phyloP scores from a whole-genome alignment of 2,797 vertebrate genomes.

The Oryzias sinensis region DNA sequence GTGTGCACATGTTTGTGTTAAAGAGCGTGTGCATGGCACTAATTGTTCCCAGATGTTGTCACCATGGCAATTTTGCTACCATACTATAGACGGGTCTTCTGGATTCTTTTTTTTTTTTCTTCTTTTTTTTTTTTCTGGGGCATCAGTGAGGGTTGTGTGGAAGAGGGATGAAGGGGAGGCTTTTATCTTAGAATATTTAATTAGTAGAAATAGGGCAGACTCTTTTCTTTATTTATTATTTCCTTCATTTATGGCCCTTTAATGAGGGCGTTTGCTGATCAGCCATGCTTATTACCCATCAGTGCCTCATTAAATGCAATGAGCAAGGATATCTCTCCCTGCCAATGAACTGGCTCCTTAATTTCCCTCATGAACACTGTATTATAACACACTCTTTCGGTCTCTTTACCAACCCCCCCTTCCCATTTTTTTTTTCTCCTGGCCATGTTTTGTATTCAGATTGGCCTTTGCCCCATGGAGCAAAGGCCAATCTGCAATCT shows the following conservation, averaged over 20 bases:
- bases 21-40: conserved; percentile 43
- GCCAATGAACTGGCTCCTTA: conserved; percentile 79
- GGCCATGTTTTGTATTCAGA: not conserved
- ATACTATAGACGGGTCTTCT: conserved; percentile 33
- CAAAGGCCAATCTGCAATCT: too few species aligned
- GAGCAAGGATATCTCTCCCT: conserved; percentile 75
- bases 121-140: conserved; percentile 33
- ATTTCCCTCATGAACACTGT: conserved; percentile 82
- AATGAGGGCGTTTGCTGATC: conserved; percentile 82
- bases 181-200: conserved; percentile 81
- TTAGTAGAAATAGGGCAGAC: conserved; percentile 74
- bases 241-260: conserved; percentile 77
- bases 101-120: conserved; percentile 22
- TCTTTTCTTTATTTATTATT: conserved; percentile 79
- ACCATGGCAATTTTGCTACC: conserved; percentile 18
- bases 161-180: conserved; percentile 63
- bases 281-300: conserved; percentile 82
- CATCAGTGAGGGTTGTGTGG: conserved; percentile 26
- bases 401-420: conserved; percentile 10
- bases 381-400: conserved; percentile 55
- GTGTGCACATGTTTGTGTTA: conserved; percentile 34
- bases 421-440: conserved; percentile 8
- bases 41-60: conserved; percentile 24
- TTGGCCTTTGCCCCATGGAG: not conserved
- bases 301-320: conserved; percentile 83